Conservation (phyloP, 1,140 invertebrate genomes). For the Drosophila novamexicana region DNA sequence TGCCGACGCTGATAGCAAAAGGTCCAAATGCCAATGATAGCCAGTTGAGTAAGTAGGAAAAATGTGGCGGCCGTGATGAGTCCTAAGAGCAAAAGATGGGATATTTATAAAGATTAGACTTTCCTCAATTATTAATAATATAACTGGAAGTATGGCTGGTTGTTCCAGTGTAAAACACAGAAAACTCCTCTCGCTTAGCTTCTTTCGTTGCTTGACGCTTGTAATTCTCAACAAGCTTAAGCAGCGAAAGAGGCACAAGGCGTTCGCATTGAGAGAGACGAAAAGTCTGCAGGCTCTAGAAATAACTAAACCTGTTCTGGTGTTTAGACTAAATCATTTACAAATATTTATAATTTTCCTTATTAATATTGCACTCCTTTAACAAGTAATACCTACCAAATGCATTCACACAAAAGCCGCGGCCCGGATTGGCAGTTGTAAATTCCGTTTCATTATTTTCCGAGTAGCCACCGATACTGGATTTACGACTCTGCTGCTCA, state of each 20-base stretch:
- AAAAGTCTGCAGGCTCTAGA: too few relatives aligned
- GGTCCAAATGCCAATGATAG: conserved; percentile 92
- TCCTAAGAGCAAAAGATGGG: conserved; percentile 83
- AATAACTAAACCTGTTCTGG: too few relatives aligned
- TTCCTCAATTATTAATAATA: too few relatives aligned
- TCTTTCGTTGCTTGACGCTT: too few relatives aligned
- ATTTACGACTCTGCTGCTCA: conserved; percentile 77
- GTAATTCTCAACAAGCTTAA: too few relatives aligned
- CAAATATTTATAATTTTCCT: too few relatives aligned
- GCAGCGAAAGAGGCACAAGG: too few relatives aligned
- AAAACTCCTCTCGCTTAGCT: too few relatives aligned
- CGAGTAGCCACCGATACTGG: conserved; percentile 38
- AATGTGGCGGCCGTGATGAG: conserved; percentile 92
- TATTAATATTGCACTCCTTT: background rate
- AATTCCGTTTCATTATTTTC: conserved; percentile 86
- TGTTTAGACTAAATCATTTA: too few relatives aligned
- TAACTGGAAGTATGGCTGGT: too few relatives aligned
- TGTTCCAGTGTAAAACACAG: too few relatives aligned
- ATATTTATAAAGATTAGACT: background rate
- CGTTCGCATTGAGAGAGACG: too few relatives aligned
- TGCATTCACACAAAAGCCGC: conserved; percentile 90
- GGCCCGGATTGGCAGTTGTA: conserved; percentile 85
- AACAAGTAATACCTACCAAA: conserved; percentile 57
- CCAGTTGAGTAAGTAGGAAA: conserved; percentile 92
- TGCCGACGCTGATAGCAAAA: conserved; percentile 92